phyloP scores from a whole-genome alignment of 2,797 vertebrate species.

The Hydrolagus colliei region DNA sequence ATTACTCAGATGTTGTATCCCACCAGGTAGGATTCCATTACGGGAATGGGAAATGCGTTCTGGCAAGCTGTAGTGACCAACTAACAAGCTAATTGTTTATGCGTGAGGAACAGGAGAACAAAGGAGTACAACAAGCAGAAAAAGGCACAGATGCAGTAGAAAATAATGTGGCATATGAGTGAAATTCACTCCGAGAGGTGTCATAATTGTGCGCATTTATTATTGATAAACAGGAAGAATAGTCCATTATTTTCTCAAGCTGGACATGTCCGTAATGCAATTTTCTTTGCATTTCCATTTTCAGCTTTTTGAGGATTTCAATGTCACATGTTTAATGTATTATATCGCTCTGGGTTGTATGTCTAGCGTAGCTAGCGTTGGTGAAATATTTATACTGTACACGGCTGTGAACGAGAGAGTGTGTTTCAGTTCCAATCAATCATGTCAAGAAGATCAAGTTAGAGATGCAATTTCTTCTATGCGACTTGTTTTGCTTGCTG shows the following conservation, averaged over 20 bases:
- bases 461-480: too few species aligned
- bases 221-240: conserved; percentile 2
- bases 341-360: neutral
- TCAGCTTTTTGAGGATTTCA: neutral
- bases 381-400: neutral
- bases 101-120: conserved; percentile 9
- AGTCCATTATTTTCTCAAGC: neutral
- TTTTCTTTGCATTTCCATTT: neutral
- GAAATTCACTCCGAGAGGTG: neutral
- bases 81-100: conserved; percentile 33
- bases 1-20: conserved; percentile 30
- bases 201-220: conserved; percentile 18
- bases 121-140: neutral
- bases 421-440: neutral
- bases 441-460: neutral
- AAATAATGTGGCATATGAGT: neutral
- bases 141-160: conserved; percentile 16
- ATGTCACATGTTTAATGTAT: neutral
- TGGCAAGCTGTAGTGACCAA: conserved; percentile 10
- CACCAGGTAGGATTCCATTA: conserved; percentile 27
- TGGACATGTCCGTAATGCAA: neutral
- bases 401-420: too few species aligned
- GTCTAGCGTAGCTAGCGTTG: neutral
- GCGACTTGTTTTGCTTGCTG: neutral
- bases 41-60: conserved; percentile 22